A percentile compares a stretch with the other conserved stretches of the same genome.
Conservation (phyloP, 2,888 invertebrate genomes). For the Mesopsocus fuscifrons region DNA sequence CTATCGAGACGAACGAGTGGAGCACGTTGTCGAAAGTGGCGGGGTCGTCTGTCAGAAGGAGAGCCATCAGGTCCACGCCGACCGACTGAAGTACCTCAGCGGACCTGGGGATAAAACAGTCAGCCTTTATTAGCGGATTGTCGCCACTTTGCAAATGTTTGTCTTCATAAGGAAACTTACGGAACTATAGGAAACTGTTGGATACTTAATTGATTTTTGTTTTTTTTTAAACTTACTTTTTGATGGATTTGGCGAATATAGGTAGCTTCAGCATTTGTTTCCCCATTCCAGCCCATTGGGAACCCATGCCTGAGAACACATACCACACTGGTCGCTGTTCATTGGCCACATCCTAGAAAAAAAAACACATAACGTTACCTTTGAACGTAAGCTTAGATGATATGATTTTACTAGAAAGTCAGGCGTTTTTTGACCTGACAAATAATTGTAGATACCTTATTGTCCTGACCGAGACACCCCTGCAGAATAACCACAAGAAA, state of each 20-base stretch:
- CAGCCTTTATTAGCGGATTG: too few relatives aligned
- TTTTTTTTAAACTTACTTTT: constrained; percentile 13
- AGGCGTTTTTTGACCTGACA: not conserved
- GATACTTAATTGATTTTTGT: too few relatives aligned
- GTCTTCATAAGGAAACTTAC: too few relatives aligned
- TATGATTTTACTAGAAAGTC: not conserved
- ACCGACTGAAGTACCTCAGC: constrained; percentile 58
- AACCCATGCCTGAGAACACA: constrained; percentile 95
- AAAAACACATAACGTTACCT: too few relatives aligned
- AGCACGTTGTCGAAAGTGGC: constrained; percentile 67
- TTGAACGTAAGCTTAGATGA: too few relatives aligned
- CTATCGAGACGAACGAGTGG: constrained; percentile 83
- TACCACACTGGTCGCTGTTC: constrained; percentile 78
- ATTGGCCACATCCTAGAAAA: constrained; percentile 24
- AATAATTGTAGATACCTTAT: not conserved
- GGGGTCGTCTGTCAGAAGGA: constrained; percentile 57
- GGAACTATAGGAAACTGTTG: too few relatives aligned
- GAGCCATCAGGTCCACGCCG: constrained; percentile 62
- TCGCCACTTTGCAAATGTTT: too few relatives aligned
- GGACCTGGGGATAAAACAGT: constrained; percentile 29
- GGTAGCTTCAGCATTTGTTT: constrained; percentile 67
- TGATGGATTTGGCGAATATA: constrained; percentile 56
- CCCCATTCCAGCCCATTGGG: constrained; percentile 95
- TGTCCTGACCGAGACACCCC: too few relatives aligned
- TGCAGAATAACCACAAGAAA: too few relatives aligned